Evolutionary conservation across 2,113 vertebrate species (phyloP), one percentile per base, ranked within the genome.

Genomic region (Aphyosemion australe): DNA sequence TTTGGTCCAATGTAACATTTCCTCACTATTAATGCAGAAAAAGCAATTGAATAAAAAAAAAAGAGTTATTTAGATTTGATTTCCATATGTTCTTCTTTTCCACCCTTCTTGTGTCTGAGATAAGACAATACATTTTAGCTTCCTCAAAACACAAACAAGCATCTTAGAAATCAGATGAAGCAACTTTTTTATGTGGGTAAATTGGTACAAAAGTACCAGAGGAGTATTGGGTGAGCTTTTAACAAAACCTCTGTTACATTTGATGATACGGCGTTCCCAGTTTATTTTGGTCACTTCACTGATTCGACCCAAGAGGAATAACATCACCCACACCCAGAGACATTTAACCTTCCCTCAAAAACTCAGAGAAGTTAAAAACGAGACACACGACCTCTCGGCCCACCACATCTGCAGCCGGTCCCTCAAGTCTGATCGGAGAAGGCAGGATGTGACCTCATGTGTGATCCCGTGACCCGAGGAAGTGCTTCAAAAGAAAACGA

Each of bases 361-460:
- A 83, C 83, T 83, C 87, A 89, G 89, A 89, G 87, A 89, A 90
- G 86, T 68, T 58, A 19, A 50, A 21, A 72, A 51, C 67, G 80
- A 80, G 78, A 69, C 76, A 51, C 50, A 49, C 51, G 72, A 88
- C 84, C 85, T 79, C 76, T 65, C 59, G 55, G 70, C 65, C 37
- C 7, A 3, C 19, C 69, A 90, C 85, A 87, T 84, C 84, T 88
- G 80, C 87, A 68, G 81, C 76, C 83, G 53, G 80, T 91, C 91
- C 89, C 90, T 84, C 81, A 84, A 82, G 88, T 80, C 70, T 84
- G 82, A 89, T 91, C 83, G 85, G 65, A 76, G 84, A 74, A 89
- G 87, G 83, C 87, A 88, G 92, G 92, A 93, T 91, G 74, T 93
- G 90, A 92, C 89, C 90, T 89, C 88, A 91, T 89, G 32, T 42